These are phyloP conservation scores for Pseudoips prasinana DNA, from an alignment of 2,888 invertebrate genomes.

Conservation along the genomic window DNA sequence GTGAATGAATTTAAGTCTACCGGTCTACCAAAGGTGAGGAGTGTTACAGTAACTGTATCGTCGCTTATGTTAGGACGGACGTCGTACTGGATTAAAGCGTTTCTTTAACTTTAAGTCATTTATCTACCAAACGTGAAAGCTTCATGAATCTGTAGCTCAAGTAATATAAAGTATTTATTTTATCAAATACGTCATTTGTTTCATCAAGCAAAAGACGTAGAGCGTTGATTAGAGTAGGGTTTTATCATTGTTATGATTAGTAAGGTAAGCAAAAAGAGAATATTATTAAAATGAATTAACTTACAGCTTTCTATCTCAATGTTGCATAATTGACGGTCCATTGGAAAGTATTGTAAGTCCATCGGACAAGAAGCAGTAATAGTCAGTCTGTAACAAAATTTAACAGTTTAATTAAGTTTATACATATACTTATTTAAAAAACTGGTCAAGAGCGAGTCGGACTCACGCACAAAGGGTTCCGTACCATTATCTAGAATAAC, in stretches of 20 bases:
- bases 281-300: slow-evolving; percentile 61
- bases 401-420: background rate
- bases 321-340: slow-evolving; percentile 97
- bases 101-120: slow-evolving; percentile 35
- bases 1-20: slow-evolving; percentile 41
- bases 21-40: slow-evolving; percentile 45
- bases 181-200: slow-evolving; percentile 25
- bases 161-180: slow-evolving; percentile 18
- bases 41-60: slow-evolving; percentile 30
- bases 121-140: slow-evolving; percentile 48
- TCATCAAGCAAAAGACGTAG: slow-evolving; percentile 28
- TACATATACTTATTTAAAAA: no score
- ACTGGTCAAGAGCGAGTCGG: no score
- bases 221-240: slow-evolving; percentile 16
- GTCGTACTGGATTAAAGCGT: slow-evolving; percentile 36
- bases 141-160: slow-evolving; percentile 37
- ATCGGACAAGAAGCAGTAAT: slow-evolving; percentile 98
- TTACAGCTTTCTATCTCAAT: slow-evolving; percentile 99
- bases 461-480: no score
- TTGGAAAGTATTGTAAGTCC: slow-evolving; percentile 97
- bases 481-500: no score
- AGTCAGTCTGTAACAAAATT: slow-evolving; percentile 86
- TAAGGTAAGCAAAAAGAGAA: slow-evolving; percentile 17
- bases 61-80: slow-evolving; percentile 23
- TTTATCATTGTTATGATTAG: slow-evolving; percentile 20